These are phyloP conservation scores for Allolobophora icterica DNA, from an alignment of 2,888 invertebrate species.

Conservation along the genomic window DNA sequence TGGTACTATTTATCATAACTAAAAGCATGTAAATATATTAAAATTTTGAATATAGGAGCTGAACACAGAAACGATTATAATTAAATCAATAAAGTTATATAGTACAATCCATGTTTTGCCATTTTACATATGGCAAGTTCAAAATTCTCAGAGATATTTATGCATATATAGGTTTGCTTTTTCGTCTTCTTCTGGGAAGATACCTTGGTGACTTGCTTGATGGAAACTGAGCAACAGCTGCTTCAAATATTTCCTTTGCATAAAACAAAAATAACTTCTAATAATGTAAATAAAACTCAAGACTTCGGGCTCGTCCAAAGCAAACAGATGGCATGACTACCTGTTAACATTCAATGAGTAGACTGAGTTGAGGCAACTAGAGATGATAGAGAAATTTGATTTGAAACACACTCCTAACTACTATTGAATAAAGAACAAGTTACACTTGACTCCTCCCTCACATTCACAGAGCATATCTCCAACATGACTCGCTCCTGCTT, in stretches of 20 bases:
- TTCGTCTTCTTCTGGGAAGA: neutral
- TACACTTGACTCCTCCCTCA: too few species aligned
- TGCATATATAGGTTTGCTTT: neutral
- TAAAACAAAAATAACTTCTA: neutral
- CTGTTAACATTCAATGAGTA: neutral
- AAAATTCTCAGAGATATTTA: neutral
- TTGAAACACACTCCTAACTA: neutral
- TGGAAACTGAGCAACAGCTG: constrained; percentile 21
- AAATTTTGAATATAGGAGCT: too few species aligned
- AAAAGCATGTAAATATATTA: too few species aligned
- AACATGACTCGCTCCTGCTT: too few species aligned
- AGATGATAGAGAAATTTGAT: neutral
- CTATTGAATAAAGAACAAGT: neutral
- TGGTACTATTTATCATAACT: too few species aligned
- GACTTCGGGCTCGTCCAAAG: neutral
- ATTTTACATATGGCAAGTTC: neutral
- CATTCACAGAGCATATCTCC: too few species aligned
- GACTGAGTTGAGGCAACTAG: neutral
- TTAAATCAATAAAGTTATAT: neutral
- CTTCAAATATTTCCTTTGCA: constrained; percentile 20
- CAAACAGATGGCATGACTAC: neutral
- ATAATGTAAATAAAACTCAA: neutral
- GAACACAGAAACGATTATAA: too few species aligned
- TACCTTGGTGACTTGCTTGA: constrained; percentile 26
- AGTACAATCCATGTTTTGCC: neutral